Evolutionary conservation across 2,888 invertebrate genomes (phyloP).

Genomic region (Cyrtodaria siliqua): DNA sequence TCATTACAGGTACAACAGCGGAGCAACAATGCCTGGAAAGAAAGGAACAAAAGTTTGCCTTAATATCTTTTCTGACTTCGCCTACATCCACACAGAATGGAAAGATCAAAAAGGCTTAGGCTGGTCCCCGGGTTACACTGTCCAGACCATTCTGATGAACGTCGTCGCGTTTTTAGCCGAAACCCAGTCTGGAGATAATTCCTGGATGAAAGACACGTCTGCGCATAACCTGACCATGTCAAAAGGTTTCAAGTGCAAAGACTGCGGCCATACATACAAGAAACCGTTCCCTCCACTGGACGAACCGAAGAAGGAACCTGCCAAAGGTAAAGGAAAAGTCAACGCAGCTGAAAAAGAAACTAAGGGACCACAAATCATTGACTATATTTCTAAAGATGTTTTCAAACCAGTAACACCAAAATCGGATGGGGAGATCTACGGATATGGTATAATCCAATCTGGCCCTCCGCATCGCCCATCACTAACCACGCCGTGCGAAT

Average conservation of each 20-base stretch:
- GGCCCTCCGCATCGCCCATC: slow-evolving; percentile 76
- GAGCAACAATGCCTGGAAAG: slow-evolving; percentile 78
- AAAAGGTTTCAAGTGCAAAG: slow-evolving; percentile 71
- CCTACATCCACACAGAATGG: slow-evolving; percentile 80
- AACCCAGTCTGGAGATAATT: slow-evolving; percentile 68
- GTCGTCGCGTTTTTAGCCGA: slow-evolving; percentile 79
- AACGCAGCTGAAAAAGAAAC: slow-evolving; percentile 24
- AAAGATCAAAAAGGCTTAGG: slow-evolving; percentile 77
- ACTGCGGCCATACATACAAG: slow-evolving; percentile 78
- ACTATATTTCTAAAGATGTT: slow-evolving; percentile 77
- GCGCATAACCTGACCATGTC: slow-evolving; percentile 71
- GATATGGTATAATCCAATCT: slow-evolving; percentile 78
- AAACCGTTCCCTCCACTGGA: slow-evolving; percentile 77
- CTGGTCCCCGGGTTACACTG: slow-evolving; percentile 81
- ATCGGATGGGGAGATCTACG: slow-evolving; percentile 71
- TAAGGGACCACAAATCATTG: slow-evolving; percentile 63
- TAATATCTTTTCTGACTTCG: slow-evolving; percentile 81
- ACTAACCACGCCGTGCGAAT: slow-evolving; percentile 80
- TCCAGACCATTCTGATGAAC: slow-evolving; percentile 80
- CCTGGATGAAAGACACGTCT: slow-evolving; percentile 63
- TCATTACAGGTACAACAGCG: slow-evolving; percentile 70
- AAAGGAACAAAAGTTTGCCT: slow-evolving; percentile 79
- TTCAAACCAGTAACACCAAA: slow-evolving; percentile 67
- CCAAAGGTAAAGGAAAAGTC: slow-evolving; percentile 40
- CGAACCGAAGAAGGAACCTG: slow-evolving; percentile 25